Conservation (phyloP, 2,888 invertebrate species). For the Trimorus sp. region DNA sequence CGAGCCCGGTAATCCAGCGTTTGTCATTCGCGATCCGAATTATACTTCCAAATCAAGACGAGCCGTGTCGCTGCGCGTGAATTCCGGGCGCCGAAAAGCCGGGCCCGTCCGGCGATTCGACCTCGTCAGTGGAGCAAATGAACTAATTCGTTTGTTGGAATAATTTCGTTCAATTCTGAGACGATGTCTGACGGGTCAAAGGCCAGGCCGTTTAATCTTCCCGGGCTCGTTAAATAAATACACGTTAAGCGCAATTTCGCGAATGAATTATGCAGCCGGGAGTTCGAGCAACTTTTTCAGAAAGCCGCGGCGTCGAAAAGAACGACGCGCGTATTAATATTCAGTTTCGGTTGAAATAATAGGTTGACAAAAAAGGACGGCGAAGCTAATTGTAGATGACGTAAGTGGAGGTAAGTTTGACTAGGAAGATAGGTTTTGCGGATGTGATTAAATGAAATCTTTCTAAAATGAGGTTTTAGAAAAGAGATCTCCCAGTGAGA, state of each 20-base stretch:
- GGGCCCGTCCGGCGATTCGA: too few species aligned
- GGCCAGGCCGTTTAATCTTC: conserved; percentile 24
- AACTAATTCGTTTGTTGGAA: not conserved
- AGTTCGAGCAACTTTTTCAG: conserved; percentile 38
- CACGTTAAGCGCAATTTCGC: conserved; percentile 13
- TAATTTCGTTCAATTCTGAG: conserved; percentile 13
- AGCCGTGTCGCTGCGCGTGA: too few species aligned
- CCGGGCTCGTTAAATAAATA: conserved; percentile 31
- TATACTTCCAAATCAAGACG: conserved; percentile 10
- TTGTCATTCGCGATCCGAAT: conserved; percentile 10
- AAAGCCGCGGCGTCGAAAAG: conserved; percentile 39
- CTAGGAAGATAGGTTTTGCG: too few species aligned
- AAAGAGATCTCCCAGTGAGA: too few species aligned
- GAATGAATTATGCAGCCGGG: conserved; percentile 13
- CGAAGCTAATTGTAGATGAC: too few species aligned
- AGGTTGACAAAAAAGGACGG: not conserved
- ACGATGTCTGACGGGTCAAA: conserved; percentile 1
- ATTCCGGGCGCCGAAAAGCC: too few species aligned
- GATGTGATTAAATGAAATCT: too few species aligned
- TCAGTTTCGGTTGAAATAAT: not conserved
- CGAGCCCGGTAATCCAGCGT: conserved; percentile 2
- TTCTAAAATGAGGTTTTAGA: too few species aligned
- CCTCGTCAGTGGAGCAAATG: too few species aligned
- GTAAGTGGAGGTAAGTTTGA: too few species aligned
- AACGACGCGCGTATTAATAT: not conserved